Evolutionary conservation across 92 coral and sea anemone genomes (phyloP), one percentile per base, ranked within the genome.

Genomic region (Diadumene lineata): DNA sequence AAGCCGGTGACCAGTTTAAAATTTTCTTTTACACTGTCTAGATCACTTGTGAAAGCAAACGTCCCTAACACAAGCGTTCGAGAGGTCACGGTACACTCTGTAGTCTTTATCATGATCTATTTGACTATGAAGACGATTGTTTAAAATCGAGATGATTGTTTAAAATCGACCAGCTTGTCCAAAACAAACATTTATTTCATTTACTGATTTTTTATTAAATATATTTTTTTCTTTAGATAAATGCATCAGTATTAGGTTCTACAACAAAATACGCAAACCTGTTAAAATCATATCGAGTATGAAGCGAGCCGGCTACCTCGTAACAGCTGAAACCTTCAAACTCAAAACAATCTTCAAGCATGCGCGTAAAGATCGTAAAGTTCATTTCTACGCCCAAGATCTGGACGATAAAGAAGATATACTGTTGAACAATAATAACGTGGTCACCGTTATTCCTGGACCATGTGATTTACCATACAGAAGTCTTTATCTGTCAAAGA

Each of bases 271-370:
- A 9, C 90, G 92, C n/a, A 87, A 84, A 31, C 97, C 98, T 4
- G 90, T 94, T 34, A 85, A 86, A 43, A 86, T 94, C 34, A 86
- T 94, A 28, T 94, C 98, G 24, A 94, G 97, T 58, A 89, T 94
- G 87, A 94, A 94, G 66, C 86, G 87, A 0, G 97, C 78, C 38
- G 98, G 98, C 29, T 94, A 94, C 65, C 89, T 92, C 0, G 88
- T 94, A 17, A 94, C 97, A 3, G 97, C 98, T 8, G 97, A 94
- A 76, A 90, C 97, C 0, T 94, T 94, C 64, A 94, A 94, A 76
- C 87, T 94, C 60, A 88, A 84, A 82, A 94, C 98, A 7, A 86
- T 94, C 76, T 94, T 94, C 80, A 94, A 94, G 74, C 98, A 94
- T 66, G 90, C 98, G 29, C 91, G 89, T 30, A 94, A 90, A 60